Conservation (phyloP, 2,888 invertebrate species). For the Beris morrisii region DNA sequence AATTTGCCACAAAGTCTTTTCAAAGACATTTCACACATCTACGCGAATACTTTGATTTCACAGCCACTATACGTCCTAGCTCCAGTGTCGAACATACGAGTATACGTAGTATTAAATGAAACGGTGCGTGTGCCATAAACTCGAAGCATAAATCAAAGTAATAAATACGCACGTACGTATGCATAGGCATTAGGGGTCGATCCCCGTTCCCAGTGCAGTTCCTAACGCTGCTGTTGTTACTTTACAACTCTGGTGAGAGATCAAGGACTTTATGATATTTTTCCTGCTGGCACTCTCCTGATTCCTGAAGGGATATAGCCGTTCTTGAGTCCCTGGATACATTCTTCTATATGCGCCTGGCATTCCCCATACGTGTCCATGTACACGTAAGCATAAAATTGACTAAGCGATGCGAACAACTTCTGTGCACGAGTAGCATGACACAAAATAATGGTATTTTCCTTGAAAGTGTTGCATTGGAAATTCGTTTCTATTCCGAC, state of each 20-base stretch:
- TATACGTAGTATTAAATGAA: too few species aligned
- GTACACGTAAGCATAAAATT: background rate
- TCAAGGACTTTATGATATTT: constrained; percentile 18
- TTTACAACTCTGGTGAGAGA: constrained; percentile 2
- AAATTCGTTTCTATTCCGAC: constrained; percentile 3
- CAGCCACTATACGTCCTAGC: too few species aligned
- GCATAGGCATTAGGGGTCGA: constrained; percentile 10
- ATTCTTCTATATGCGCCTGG: too few species aligned
- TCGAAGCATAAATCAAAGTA: constrained; percentile 17
- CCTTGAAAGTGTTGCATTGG: background rate
- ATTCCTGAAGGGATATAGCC: too few species aligned
- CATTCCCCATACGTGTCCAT: background rate
- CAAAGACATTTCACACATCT: too few species aligned
- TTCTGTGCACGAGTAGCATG: background rate
- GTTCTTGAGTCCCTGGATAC: too few species aligned
- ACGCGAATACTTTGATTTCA: too few species aligned
- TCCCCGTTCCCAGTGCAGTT: constrained; percentile 1
- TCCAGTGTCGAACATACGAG: too few species aligned
- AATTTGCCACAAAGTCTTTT: too few species aligned
- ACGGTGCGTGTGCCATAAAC: constrained; percentile 17
- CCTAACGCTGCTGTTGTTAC: constrained; percentile 1
- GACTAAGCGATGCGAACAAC: background rate
- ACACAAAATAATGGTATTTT: background rate
- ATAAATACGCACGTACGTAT: constrained; percentile 19
- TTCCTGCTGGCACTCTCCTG: background rate